Evolutionary conservation across 2,113 vertebrate species (phyloP), one percentile per base, ranked within the genome.

Genomic region (Chaenocephalus aceratus): DNA sequence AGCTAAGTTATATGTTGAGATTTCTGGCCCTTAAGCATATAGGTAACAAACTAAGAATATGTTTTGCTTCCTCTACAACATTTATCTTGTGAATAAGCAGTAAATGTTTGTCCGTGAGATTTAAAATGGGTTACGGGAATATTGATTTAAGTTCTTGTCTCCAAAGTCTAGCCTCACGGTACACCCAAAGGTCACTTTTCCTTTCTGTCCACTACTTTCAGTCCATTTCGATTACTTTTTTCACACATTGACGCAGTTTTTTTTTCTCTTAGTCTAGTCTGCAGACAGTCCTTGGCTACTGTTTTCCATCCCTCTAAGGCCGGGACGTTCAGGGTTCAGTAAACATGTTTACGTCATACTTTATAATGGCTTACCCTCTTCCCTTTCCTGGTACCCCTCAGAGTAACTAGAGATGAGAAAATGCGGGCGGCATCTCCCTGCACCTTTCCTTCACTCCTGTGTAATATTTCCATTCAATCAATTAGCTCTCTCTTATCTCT

Each of bases 321-420:
- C 66, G 75, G 36, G 79, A 74, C 0, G 3, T 75, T 77, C 68
- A 87, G 79, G 84, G 86, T 87, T 79, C 69, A 89, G 79, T 68
- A 82, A 78, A 84, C 75, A 85, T 59, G 88, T 83, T 77, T 41
- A 49, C 68, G 60, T 76, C 44, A 64, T 21, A 11, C 10, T 64
- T 84, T 58, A 75, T 65, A 77, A 75, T 75, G 71, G 49, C 56
- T 75, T 72, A 36, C 46, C 51, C 54, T 69, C 67, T 58, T 45
- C 26, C 72, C n/a, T 14, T 74, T 67, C 46, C 76, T 81, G 48
- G 51, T 76, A 64, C 36, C 45, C 51, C 61, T 57, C 30, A 46
- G 51, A 76, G 58, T 12, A 66, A 65, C 64, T 56, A 60, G 46
- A 86, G 62, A 87, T 65, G 45, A 64, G 54, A 77, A 75, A 67